Evolutionary conservation across 2,113 vertebrate genomes (phyloP).

Genomic region (Hepsetus odoe): DNA sequence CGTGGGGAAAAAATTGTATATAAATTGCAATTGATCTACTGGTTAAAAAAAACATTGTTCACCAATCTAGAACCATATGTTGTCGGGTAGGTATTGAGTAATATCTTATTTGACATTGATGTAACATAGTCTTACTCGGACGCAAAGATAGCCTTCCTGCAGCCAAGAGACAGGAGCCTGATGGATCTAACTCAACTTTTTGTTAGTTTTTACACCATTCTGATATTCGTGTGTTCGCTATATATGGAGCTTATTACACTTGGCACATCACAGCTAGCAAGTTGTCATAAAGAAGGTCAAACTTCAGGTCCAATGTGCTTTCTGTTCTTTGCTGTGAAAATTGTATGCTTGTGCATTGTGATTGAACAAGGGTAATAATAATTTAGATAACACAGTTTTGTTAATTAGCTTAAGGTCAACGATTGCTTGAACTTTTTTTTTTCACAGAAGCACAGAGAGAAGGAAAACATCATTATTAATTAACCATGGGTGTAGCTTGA

Average conservation of each 20-base stretch:
- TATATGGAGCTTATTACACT: neutral
- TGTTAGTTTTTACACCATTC: neutral
- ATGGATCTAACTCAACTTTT: neutral
- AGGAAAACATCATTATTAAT: slow-evolving; percentile 11
- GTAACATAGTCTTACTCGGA: too few relatives aligned
- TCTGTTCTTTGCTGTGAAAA: too few relatives aligned
- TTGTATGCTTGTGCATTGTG: too few relatives aligned
- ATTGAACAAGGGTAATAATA: neutral
- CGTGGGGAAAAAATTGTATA: too few relatives aligned
- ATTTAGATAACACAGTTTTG: neutral
- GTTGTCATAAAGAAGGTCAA: neutral
- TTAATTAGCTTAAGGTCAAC: neutral
- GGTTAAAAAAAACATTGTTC: too few relatives aligned
- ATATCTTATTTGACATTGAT: too few relatives aligned
- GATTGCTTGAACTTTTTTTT: too few relatives aligned
- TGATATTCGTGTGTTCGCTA: neutral
- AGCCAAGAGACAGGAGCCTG: neutral
- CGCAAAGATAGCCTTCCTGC: neutral
- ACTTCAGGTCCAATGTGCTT: too few relatives aligned
- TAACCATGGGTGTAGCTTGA: slow-evolving; percentile 36
- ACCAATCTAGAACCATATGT: too few relatives aligned
- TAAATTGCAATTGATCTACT: too few relatives aligned
- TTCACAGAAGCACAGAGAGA: slow-evolving; percentile 14
- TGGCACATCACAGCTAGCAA: neutral
- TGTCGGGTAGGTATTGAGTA: too few relatives aligned